Base-by-base conservation (phyloP, 53 echinoderm and acorn worm genomes). In the Paelopatides confundens region DNA sequence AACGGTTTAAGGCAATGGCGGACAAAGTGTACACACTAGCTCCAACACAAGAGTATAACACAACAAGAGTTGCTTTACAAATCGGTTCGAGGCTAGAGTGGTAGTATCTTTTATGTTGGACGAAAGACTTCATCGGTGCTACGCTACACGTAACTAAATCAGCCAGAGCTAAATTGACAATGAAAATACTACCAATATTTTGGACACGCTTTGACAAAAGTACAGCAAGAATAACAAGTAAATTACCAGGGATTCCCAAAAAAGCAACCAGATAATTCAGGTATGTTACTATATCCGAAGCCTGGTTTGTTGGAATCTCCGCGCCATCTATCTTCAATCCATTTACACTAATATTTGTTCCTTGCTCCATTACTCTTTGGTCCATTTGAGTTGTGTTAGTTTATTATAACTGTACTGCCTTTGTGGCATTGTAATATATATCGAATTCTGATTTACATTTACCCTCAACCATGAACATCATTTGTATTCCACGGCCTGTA, bases 121-220 rank as follows among this genome's bases (percentile, higher is more conserved):
- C 79, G 14, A 79, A 46, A 1, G 53, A 28, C 15, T 52, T 52
- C 79, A 52, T 21, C 30, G 79, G 79, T 31, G 33, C 33, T 3
- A 79, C 50, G 18, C 23, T 26, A 32, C 79, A 79, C 12, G 79
- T 53, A 28, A 79, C 52, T 31, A 79, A 33, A n/a, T 79, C 79
- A 31, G 79, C 79, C 11, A 79, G 32, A 1, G 79, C 79, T 21
- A 79, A 31, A 51, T 79, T 79, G 4, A 51, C 79, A 31, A 79
- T 79, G 7, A 79, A 79, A 3, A 48, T 53, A 17, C 51, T 53
- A 27, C 52, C 51, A 21, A 53, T 30, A 48, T 28, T 79, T 30
- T 79, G 79, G 18, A 79, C 33, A 0, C 26, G 43, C 33, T 79
- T 79, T 15, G 79, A 79, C 4, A 79, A 31, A n/a, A 79, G 12